Evolutionary conservation across 2,797 vertebrate genomes (phyloP).

Genomic region (Chelmon rostratus): DNA sequence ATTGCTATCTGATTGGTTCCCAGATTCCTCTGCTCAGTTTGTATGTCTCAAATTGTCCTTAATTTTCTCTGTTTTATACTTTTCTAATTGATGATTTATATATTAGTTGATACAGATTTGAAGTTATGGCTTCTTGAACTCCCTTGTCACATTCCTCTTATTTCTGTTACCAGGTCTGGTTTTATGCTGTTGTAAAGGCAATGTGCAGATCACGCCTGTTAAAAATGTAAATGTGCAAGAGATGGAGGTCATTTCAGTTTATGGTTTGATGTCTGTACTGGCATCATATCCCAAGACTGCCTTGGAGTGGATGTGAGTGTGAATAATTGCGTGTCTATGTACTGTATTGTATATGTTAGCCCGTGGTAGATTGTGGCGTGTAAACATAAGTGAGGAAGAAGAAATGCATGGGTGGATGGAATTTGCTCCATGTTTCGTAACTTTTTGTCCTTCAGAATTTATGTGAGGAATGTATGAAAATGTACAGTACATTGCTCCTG

Average conservation of each 20-base stretch:
- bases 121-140: background rate
- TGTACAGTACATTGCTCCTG: background rate
- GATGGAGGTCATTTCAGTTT: background rate
- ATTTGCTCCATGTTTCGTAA: background rate
- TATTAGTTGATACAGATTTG: background rate
- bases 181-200: too few species aligned
- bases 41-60: background rate
- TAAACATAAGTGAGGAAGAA: too few species aligned
- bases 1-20: background rate
- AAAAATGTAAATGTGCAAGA: background rate
- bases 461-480: background rate
- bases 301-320: too few species aligned
- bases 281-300: background rate
- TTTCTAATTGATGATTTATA: background rate
- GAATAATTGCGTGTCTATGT: too few species aligned
- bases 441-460: background rate
- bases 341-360: too few species aligned
- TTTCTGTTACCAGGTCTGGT: too few species aligned
- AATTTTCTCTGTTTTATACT: background rate
- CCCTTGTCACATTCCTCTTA: too few species aligned
- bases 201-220: background rate
- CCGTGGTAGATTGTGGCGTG: too few species aligned
- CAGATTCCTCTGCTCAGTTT: background rate
- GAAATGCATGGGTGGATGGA: background rate
- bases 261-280: background rate